Base-by-base conservation (phyloP, 2,888 invertebrate genomes). In the Bombyx huttoni region DNA sequence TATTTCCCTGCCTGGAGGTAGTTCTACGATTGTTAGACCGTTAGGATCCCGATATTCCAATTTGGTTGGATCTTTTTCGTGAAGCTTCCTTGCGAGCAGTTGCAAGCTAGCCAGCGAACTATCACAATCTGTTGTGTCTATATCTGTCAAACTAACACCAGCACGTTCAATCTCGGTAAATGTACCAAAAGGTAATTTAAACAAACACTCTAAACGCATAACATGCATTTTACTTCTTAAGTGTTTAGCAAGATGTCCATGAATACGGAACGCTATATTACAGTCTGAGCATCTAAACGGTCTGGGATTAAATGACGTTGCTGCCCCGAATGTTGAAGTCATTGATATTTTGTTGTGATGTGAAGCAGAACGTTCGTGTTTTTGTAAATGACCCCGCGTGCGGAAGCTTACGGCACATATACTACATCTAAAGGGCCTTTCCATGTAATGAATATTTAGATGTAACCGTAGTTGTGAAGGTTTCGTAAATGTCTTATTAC, bases 231-330 rank as follows among this genome's bases (percentile, higher is more conserved):
- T 98, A 58, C 97, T 97, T 53, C 98, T 92, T 56, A 99, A 90
- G 89, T 99, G 99, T 81, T 98, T 98, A 0, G 98, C 98, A 67
- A 99, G 88, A 81, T 98, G 98, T 0, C 98, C 99, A 70, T 98
- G 98, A 69, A 98, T 98, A 64, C 97, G 91, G 78, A 99, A 99
- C 8, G 98, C 98, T 62, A 97, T 96, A 73, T 96, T 96, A 78
- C 99, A 99, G 73, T 98, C 98, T 14, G 93, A 93, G 85, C 99
- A 99, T 70, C 97, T 96, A 78, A 98, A 99, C 13, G 98, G 98
- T 51, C 98, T 91, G 3, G 98, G 98, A 83, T 98, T 98, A 59
- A 94, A 94, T 12, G 95, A 94, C 0, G 95, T 94, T 51, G 96
- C 93, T 9, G 94, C 93, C 8, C 95, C 95, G 73, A 95, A 95